These are phyloP conservation scores for Polydrusus pterygomalis DNA, from an alignment of 2,888 invertebrate species.

Conservation along the genomic window DNA sequence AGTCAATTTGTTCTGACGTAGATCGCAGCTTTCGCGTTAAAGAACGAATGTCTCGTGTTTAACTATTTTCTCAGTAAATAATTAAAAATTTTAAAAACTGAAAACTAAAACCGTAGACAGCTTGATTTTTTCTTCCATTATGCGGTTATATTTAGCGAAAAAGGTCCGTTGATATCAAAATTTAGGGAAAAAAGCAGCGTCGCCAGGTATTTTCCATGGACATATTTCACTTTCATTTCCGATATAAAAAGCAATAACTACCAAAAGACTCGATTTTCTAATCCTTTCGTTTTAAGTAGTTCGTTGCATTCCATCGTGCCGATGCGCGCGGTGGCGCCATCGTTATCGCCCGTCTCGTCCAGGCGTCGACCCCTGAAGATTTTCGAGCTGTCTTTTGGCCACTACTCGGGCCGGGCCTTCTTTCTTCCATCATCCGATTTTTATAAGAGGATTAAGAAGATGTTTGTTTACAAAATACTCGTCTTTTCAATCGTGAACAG, in stretches of 20 bases:
- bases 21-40: no score
- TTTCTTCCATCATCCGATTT: conserved; percentile 38
- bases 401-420: conserved; percentile 28
- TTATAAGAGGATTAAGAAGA: conserved; percentile 41
- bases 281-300: conserved; percentile 26
- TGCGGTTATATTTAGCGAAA: no score
- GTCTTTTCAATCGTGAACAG: conserved; percentile 19
- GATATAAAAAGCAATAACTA: neutral
- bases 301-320: conserved; percentile 37
- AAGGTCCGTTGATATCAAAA: no score
- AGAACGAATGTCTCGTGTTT: no score
- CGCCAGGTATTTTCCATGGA: no score
- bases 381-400: conserved; percentile 18
- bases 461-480: conserved; percentile 43
- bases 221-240: neutral
- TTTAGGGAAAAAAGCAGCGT: no score
- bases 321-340: conserved; percentile 47
- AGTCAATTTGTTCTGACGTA: no score
- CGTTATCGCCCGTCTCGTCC: conserved; percentile 46
- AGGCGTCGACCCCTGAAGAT: conserved; percentile 43
- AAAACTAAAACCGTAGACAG: no score
- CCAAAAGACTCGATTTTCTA: neutral
- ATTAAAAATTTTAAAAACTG: no score
- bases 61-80: no score
- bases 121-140: no score